Percentiles rank a stretch among this genome's conserved stretches.
Evolutionary conservation across 2,797 vertebrate genomes (phyloP).

Genomic region (Pagetopsis macropterus): DNA sequence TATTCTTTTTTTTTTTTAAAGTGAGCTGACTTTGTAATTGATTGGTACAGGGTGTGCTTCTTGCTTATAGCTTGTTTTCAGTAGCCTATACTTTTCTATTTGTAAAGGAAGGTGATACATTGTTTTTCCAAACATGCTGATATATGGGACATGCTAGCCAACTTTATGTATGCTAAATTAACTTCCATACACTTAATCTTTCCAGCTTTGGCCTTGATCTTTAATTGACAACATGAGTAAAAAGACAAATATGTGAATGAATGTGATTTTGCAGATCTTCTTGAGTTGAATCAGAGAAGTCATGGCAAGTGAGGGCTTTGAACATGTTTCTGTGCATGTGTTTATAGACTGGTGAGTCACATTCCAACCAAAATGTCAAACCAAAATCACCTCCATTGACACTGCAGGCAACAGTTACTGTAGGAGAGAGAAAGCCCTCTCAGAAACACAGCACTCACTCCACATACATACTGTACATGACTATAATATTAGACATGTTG

Average conservation of each 20-base stretch:
- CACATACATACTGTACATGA: no score
- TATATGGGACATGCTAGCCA: neutral
- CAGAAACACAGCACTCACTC: neutral
- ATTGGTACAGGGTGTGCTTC: neutral
- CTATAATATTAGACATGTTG: no score
- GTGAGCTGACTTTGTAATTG: neutral
- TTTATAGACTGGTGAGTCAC: slow-evolving; percentile 72
- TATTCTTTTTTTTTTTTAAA: neutral
- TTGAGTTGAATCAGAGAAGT: slow-evolving; percentile 55
- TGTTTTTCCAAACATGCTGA: neutral
- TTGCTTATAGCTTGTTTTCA: neutral
- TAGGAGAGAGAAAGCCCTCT: neutral
- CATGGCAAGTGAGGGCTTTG: slow-evolving; percentile 63
- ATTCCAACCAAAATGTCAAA: slow-evolving; percentile 13
- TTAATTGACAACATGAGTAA: slow-evolving; percentile 31
- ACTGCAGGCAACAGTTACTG: neutral
- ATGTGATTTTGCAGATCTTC: slow-evolving; percentile 2
- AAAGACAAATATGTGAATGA: neutral
- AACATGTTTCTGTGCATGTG: slow-evolving; percentile 55
- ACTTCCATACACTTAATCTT: neutral
- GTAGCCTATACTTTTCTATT: neutral
- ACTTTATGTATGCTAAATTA: neutral
- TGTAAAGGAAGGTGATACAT: no score
- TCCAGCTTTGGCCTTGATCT: slow-evolving; percentile 16
- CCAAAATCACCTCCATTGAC: slow-evolving; percentile 15